Evolutionary conservation across 2,888 invertebrate genomes (phyloP).

Genomic region (Agriotes lineatus): DNA sequence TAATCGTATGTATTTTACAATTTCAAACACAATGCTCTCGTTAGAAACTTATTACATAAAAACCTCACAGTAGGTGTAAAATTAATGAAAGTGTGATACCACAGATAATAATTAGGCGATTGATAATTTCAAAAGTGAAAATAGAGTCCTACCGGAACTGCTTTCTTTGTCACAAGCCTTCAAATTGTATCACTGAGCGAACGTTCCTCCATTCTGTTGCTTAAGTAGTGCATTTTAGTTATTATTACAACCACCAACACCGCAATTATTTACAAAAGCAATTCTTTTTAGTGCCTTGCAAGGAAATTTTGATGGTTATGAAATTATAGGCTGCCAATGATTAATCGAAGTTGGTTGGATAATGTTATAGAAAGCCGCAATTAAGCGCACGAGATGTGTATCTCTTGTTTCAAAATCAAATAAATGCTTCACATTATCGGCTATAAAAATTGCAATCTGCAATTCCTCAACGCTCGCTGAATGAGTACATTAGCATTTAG

Average conservation of each 20-base stretch:
- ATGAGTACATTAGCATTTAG: no score
- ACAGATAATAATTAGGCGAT: constrained; percentile 4
- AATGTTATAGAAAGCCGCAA: no score
- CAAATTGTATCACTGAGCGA: neutral
- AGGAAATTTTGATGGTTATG: neutral
- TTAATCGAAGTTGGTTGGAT: no score
- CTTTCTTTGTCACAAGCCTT: neutral
- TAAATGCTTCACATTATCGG: no score
- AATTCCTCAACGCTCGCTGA: no score
- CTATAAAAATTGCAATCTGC: no score
- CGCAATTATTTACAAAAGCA: neutral
- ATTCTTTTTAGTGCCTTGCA: neutral
- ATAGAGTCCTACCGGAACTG: neutral
- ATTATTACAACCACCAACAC: neutral
- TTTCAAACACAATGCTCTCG: neutral
- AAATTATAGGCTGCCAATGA: neutral
- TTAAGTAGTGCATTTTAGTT: neutral
- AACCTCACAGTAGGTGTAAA: neutral
- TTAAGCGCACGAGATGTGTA: no score
- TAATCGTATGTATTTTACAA: neutral
- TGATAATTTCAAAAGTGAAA: constrained; percentile 14
- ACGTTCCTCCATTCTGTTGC: neutral
- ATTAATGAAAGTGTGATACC: neutral
- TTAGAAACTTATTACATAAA: neutral
- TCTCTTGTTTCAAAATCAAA: no score